These are phyloP conservation scores for Trachops cirrhosus DNA, from an alignment of 2,797 vertebrate species.

Conservation along the genomic window DNA sequence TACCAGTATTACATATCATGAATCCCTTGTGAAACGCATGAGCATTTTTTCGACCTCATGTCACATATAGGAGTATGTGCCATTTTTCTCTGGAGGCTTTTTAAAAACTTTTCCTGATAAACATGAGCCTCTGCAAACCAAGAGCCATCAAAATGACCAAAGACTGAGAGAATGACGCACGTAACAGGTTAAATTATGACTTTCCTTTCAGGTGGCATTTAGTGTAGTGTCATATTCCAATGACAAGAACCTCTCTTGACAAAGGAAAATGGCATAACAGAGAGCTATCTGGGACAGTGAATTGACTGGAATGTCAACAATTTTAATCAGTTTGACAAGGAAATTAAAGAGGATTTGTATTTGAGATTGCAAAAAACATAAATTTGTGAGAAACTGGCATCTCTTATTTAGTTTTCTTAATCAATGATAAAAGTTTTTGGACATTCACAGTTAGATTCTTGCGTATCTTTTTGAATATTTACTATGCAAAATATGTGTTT, in stretches of 20 bases:
- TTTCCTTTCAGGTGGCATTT: background rate
- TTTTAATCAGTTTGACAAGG: background rate
- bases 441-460: background rate
- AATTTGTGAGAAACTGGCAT: background rate
- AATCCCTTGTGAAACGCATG: background rate
- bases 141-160: background rate
- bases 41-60: background rate
- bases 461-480: background rate
- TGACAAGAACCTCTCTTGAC: background rate
- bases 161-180: background rate
- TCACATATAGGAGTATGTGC: background rate
- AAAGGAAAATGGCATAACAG: background rate
- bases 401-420: background rate
- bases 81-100: background rate
- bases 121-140: background rate
- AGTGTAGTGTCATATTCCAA: background rate
- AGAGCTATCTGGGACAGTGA: background rate
- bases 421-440: background rate
- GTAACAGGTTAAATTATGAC: background rate
- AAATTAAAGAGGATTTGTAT: background rate
- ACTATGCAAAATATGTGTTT: background rate
- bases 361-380: background rate
- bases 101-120: background rate
- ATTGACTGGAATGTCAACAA: background rate
- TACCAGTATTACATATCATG: background rate